A percentile compares a stretch with the other conserved stretches of the same genome.
Conservation (phyloP, 2,113 vertebrate genomes). For the Anas platyrhynchos region DNA sequence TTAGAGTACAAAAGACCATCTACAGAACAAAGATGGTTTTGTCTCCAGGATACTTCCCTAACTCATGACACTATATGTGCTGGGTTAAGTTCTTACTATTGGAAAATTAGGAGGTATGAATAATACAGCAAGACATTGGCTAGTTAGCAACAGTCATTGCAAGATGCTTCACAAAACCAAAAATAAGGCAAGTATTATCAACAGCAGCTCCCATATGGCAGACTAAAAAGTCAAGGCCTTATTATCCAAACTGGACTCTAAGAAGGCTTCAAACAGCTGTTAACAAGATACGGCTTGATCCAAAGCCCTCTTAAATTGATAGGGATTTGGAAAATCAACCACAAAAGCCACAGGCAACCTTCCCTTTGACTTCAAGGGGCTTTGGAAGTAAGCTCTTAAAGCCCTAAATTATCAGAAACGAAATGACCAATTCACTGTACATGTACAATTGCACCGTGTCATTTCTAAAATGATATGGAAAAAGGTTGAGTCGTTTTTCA, state of each 20-base stretch:
- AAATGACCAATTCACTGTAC: not conserved
- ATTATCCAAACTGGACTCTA: conserved; percentile 43
- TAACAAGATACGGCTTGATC: not conserved
- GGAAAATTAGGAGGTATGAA: conserved; percentile 8
- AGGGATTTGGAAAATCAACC: not conserved
- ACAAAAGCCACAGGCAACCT: not conserved
- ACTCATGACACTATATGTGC: conserved; percentile 5
- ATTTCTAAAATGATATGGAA: not conserved
- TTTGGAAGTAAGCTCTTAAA: conserved; percentile 46
- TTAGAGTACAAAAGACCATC: conserved; percentile 33
- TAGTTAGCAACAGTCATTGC: conserved; percentile 63
- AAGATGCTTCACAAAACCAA: conserved; percentile 39
- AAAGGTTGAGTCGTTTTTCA: not conserved
- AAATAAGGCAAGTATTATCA: conserved; percentile 56
- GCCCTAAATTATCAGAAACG: conserved; percentile 42
- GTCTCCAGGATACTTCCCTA: conserved; percentile 7
- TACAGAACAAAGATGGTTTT: conserved; percentile 28
- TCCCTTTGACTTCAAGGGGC: conserved; percentile 2
- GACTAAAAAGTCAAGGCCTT: conserved; percentile 63
- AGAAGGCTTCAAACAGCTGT: conserved; percentile 44
- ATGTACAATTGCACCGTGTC: conserved; percentile 14
- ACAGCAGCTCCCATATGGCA: conserved; percentile 60
- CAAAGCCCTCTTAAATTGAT: conserved; percentile 1
- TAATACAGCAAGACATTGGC: conserved; percentile 37
- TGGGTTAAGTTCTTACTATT: not conserved